phyloP scores from a whole-genome alignment of 2,888 invertebrate species.

The Myopa tessellatipennis region DNA sequence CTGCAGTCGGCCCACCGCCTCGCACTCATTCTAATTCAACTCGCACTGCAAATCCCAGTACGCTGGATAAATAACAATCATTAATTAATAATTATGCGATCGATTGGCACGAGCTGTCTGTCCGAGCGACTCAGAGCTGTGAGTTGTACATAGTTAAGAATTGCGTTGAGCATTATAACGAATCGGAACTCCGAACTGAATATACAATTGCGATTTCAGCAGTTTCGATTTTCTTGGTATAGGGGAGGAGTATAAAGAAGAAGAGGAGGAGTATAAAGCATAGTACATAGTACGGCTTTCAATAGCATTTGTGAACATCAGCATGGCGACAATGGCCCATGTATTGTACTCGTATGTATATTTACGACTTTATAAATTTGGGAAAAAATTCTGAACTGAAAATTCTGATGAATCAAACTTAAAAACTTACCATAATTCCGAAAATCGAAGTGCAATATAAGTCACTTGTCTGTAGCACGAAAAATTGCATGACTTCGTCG shows the following conservation, averaged over 20 bases:
- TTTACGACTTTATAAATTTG: too few species aligned
- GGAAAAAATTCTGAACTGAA: too few species aligned
- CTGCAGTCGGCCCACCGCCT: background rate
- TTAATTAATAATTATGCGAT: conserved; percentile 11
- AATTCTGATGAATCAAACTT: too few species aligned
- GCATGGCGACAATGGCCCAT: too few species aligned
- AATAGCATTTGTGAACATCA: too few species aligned
- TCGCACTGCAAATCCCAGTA: conserved; percentile 3
- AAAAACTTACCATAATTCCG: too few species aligned
- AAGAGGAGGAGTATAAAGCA: too few species aligned
- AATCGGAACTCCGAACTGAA: background rate
- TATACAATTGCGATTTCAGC: background rate
- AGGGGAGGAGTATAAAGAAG: background rate
- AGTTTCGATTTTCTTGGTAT: background rate
- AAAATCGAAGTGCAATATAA: too few species aligned
- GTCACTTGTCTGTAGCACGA: too few species aligned
- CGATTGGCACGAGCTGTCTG: conserved; percentile 22
- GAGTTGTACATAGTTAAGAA: background rate
- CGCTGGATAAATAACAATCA: conserved; percentile 16
- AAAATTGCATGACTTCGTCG: too few species aligned
- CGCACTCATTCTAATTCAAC: conserved; percentile 18
- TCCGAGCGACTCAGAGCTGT: background rate
- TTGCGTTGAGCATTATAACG: background rate
- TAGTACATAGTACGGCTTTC: too few species aligned
- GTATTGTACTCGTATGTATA: too few species aligned